These are phyloP conservation scores for Atrina japonica DNA, from an alignment of 2,888 invertebrate genomes.

Conservation along the genomic window DNA sequence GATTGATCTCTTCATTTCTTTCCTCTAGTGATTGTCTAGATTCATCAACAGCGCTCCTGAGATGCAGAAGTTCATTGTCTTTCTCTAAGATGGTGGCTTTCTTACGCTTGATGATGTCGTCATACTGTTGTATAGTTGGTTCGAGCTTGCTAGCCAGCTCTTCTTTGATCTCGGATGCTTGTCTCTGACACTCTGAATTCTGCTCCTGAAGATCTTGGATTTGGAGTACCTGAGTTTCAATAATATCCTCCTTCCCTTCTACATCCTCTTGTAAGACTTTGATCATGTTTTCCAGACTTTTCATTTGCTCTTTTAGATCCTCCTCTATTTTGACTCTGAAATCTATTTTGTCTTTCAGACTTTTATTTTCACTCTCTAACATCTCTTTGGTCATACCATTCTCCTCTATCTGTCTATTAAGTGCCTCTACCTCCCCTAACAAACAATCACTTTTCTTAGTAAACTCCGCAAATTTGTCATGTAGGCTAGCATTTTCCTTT, in stretches of 20 bases:
- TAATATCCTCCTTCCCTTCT: slow-evolving; percentile 32
- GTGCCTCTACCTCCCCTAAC: slow-evolving; percentile 27
- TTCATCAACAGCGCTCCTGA: slow-evolving; percentile 20
- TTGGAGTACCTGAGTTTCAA: slow-evolving; percentile 9
- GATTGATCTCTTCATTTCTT: slow-evolving; percentile 24
- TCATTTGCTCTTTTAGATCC: slow-evolving; percentile 15
- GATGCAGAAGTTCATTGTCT: slow-evolving; percentile 23
- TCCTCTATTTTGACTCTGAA: not conserved
- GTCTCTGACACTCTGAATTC: slow-evolving; percentile 9
- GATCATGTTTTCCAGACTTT: slow-evolving; percentile 22
- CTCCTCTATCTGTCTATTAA: slow-evolving; percentile 29
- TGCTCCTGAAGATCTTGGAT: slow-evolving; percentile 4
- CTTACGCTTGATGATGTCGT: slow-evolving; percentile 29
- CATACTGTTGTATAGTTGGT: slow-evolving; percentile 16
- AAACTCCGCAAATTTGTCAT: slow-evolving; percentile 26
- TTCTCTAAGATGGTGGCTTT: slow-evolving; percentile 33
- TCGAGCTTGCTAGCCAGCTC: slow-evolving; percentile 11
- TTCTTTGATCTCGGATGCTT: slow-evolving; percentile 4
- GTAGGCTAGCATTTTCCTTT: slow-evolving; percentile 39
- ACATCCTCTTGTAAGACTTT: slow-evolving; percentile 13
- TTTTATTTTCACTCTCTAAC: slow-evolving; percentile 23
- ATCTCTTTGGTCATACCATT: slow-evolving; percentile 2
- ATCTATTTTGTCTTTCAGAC: slow-evolving; percentile 11
- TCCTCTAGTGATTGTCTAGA: slow-evolving; percentile 18
- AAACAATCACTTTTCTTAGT: slow-evolving; percentile 3